Percentiles rank a stretch among this genome's conserved stretches.
Conservation (phyloP, 2,888 invertebrate genomes). For the Apamea epomidion region DNA sequence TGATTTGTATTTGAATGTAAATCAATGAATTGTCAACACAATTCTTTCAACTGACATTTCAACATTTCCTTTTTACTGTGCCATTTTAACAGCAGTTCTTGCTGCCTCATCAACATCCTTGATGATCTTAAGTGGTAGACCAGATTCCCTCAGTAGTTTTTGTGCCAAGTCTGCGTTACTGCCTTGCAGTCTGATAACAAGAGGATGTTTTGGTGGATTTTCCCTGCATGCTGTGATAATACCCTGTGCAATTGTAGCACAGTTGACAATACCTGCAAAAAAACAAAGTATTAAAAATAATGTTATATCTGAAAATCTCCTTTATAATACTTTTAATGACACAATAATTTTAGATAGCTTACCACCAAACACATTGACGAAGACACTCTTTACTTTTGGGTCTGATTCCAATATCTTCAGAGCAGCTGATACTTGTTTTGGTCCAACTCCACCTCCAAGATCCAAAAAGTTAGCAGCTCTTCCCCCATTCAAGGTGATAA, state of each 20-base stretch:
- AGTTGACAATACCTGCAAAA: conserved; percentile 97
- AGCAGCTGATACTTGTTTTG: conserved; percentile 97
- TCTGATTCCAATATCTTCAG: conserved; percentile 97
- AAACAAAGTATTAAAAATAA: conserved; percentile 9
- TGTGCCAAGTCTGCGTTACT: conserved; percentile 97
- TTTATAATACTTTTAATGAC: not conserved
- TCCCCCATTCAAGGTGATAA: conserved; percentile 98
- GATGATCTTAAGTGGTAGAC: conserved; percentile 95
- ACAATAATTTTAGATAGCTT: conserved; percentile 56
- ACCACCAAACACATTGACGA: conserved; percentile 99
- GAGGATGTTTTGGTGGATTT: conserved; percentile 95
- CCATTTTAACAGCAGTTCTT: conserved; percentile 93
- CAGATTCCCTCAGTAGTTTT: conserved; percentile 95
- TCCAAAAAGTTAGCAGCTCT: conserved; percentile 99
- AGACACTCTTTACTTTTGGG: conserved; percentile 97
- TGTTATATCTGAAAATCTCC: not conserved
- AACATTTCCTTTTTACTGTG: conserved; percentile 62
- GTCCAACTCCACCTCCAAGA: conserved; percentile 98
- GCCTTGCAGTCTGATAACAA: conserved; percentile 98
- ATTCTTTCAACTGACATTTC: conserved; percentile 28
- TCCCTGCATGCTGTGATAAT: conserved; percentile 96
- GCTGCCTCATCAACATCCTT: conserved; percentile 98
- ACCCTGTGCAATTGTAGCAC: conserved; percentile 98
- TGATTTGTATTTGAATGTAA: conserved; percentile 55
- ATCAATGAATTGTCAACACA: conserved; percentile 53